These are phyloP conservation scores for Cyclophora albipunctata DNA, from an alignment of 2,888 invertebrate genomes.

Conservation along the genomic window DNA sequence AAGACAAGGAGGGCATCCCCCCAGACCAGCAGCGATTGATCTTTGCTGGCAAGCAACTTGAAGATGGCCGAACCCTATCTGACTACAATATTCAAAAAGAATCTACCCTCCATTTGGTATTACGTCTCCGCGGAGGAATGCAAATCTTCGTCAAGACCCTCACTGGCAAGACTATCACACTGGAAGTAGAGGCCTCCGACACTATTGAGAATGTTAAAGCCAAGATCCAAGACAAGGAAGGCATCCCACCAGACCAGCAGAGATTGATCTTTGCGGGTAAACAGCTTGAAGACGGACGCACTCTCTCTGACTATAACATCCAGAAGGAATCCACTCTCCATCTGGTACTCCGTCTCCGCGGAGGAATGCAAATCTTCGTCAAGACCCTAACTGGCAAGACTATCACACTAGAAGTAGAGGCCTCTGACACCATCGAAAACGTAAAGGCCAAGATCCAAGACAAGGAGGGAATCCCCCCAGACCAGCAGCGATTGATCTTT, in stretches of 20 bases:
- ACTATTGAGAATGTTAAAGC: constrained; percentile 60
- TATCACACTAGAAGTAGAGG: constrained; percentile 46
- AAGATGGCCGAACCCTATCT: constrained; percentile 48
- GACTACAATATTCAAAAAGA: constrained; percentile 57
- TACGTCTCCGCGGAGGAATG: constrained; percentile 53
- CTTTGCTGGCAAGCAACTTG: constrained; percentile 50
- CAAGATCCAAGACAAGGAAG: constrained; percentile 57
- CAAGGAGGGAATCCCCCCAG: constrained; percentile 52
- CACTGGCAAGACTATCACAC: constrained; percentile 48
- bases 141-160: constrained; percentile 52
- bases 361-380: constrained; percentile 59
- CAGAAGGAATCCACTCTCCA: constrained; percentile 51
- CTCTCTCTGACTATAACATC: constrained; percentile 48
- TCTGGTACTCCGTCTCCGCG: constrained; percentile 43
- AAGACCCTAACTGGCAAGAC: constrained; percentile 51
- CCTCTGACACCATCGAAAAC: constrained; percentile 52
- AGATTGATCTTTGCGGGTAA: constrained; percentile 50
- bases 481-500: constrained; percentile 49
- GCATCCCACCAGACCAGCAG: constrained; percentile 56
- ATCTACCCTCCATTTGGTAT: constrained; percentile 42
- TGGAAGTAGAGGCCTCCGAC: constrained; percentile 51
- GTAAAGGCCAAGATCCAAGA: constrained; percentile 55
- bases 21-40: constrained; percentile 51
- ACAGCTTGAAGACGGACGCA: constrained; percentile 49
- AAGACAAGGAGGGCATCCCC: constrained; percentile 52